A percentile compares a stretch with the other conserved stretches of the same genome.
Conservation (phyloP, 2,797 vertebrate species). For the Pangasius djambal region DNA sequence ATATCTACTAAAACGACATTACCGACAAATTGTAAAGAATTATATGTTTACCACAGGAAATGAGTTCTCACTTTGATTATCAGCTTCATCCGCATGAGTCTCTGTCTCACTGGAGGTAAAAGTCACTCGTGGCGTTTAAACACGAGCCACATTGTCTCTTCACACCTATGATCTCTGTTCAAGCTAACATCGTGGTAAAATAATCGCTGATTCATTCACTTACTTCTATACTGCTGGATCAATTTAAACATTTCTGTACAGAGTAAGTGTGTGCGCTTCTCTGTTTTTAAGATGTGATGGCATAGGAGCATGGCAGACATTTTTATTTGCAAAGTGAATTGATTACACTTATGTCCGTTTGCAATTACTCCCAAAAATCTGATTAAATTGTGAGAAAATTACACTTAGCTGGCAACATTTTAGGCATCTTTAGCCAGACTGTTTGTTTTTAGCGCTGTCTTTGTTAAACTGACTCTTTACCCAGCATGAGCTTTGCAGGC, state of each 20-base stretch:
- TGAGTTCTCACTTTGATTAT: background rate
- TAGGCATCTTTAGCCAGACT: background rate
- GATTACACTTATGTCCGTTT: background rate
- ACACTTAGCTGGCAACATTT: background rate
- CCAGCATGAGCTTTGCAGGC: background rate
- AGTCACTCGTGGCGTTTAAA: background rate
- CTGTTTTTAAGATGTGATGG: background rate
- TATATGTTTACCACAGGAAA: background rate
- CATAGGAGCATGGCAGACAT: background rate
- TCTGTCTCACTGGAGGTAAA: background rate
- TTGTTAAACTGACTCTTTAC: background rate
- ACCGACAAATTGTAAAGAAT: background rate
- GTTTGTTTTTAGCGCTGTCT: background rate
- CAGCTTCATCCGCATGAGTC: background rate
- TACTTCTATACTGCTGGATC: background rate
- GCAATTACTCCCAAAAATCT: background rate
- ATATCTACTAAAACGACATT: background rate
- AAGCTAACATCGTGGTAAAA: background rate
- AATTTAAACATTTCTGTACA: background rate
- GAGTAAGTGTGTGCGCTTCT: background rate
- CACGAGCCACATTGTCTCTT: background rate
- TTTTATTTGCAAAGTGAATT: background rate
- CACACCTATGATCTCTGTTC: background rate
- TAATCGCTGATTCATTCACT: background rate
- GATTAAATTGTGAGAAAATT: background rate